Evolutionary conservation across 2,113 vertebrate genomes (phyloP).

Genomic region (Indri indri): DNA sequence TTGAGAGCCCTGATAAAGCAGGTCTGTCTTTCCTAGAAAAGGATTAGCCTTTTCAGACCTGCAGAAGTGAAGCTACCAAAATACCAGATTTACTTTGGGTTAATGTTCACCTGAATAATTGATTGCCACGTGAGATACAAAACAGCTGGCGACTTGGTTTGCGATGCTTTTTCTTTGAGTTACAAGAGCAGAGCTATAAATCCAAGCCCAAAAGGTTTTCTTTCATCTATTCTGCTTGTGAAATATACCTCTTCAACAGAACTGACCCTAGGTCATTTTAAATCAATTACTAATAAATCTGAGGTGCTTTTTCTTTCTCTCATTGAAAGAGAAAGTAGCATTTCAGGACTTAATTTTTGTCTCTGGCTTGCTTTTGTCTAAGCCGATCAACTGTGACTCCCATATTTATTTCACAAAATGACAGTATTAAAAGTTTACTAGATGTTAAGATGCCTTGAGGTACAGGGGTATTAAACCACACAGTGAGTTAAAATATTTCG

Average conservation of each 20-base stretch:
- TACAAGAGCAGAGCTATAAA: conserved; percentile 51
- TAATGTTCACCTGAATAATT: conserved; percentile 69
- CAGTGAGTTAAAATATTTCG: background rate
- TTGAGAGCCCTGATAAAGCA: background rate
- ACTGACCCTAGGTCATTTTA: conserved; percentile 42
- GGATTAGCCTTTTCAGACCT: background rate
- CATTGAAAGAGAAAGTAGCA: conserved; percentile 6
- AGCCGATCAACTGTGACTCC: background rate
- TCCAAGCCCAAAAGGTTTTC: conserved; percentile 43
- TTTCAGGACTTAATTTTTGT: conserved; percentile 37
- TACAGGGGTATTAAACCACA: background rate
- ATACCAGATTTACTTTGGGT: conserved; percentile 2
- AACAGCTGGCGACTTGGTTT: conserved; percentile 49
- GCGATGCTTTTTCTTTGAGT: conserved; percentile 33
- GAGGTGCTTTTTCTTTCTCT: conserved; percentile 10
- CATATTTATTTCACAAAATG: conserved; percentile 35
- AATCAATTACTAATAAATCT: conserved; percentile 65
- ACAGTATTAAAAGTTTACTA: conserved; percentile 30
- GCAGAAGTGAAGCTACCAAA: background rate
- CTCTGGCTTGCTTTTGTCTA: background rate
- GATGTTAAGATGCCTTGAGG: background rate
- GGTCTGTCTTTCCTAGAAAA: background rate
- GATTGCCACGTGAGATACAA: conserved; percentile 36
- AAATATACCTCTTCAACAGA: conserved; percentile 46
- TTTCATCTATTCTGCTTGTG: conserved; percentile 53